phyloP scores from a whole-genome alignment of 2,888 invertebrate genomes.

The Tachina fera region DNA sequence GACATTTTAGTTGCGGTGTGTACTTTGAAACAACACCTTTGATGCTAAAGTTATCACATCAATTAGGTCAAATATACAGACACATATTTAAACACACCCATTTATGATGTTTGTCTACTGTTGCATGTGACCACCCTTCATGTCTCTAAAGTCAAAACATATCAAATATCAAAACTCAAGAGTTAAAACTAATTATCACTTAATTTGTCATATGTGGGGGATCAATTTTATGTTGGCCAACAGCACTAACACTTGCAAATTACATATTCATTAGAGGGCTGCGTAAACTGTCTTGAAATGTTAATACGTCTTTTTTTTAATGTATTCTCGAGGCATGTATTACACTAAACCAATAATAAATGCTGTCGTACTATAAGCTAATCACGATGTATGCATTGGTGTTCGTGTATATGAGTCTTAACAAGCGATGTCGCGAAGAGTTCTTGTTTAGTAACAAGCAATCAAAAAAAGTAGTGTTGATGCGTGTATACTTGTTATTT shows the following conservation, averaged over 20 bases:
- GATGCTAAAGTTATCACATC: conserved; percentile 19
- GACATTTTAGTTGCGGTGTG: conserved; percentile 45
- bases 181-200: conserved; percentile 73
- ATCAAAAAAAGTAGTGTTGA: no score
- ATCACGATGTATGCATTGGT: no score
- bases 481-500: no score
- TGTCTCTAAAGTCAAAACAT: conserved; percentile 19
- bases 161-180: conserved; percentile 54
- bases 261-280: no score
- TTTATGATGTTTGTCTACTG: neutral
- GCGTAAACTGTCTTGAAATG: no score
- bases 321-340: no score
- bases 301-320: no score
- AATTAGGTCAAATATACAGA: conserved; percentile 21
- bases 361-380: no score
- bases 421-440: no score
- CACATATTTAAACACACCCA: neutral
- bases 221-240: conserved; percentile 20
- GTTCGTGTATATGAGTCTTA: no score
- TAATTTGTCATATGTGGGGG: conserved; percentile 65
- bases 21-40: conserved; percentile 24
- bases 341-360: no score
- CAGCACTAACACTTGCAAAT: neutral
- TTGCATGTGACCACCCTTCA: conserved; percentile 12
- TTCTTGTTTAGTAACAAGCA: no score